Conservation (phyloP, 92 coral and sea anemone species). For the Palythoa heliodiscus region DNA sequence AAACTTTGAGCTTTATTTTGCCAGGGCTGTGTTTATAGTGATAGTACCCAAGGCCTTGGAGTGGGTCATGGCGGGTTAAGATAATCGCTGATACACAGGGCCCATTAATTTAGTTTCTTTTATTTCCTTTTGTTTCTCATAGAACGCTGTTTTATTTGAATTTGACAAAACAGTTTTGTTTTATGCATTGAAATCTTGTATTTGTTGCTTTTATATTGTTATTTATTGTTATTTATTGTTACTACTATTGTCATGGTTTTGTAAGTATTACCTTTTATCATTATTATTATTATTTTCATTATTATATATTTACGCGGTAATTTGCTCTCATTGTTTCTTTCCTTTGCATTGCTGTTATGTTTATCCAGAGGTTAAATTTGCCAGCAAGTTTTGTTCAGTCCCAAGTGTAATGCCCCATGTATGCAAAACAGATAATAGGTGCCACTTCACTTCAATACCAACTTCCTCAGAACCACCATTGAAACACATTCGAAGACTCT, state of each 20-base stretch:
- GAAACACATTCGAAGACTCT: no score
- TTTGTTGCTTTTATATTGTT: neutral
- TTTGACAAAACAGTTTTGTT: neutral
- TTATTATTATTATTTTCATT: neutral
- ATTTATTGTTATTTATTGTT: neutral
- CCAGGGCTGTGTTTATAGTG: neutral
- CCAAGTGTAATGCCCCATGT: neutral
- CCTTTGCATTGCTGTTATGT: constrained; percentile 48
- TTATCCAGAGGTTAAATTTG: constrained; percentile 26
- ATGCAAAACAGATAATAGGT: neutral
- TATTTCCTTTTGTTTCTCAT: neutral
- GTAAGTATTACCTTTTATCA: neutral
- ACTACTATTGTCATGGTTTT: neutral
- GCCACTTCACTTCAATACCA: neutral
- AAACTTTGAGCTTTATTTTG: neutral
- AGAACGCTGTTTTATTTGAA: neutral
- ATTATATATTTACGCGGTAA: neutral
- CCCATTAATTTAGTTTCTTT: neutral
- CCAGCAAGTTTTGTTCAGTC: neutral
- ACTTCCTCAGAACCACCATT: neutral
- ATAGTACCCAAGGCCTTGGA: neutral
- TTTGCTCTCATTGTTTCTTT: neutral
- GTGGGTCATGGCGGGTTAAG: neutral
- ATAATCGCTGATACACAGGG: neutral
- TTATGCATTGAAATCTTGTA: neutral